Conservation (phyloP, 2,113 vertebrate species). For the Scopus umbretta region DNA sequence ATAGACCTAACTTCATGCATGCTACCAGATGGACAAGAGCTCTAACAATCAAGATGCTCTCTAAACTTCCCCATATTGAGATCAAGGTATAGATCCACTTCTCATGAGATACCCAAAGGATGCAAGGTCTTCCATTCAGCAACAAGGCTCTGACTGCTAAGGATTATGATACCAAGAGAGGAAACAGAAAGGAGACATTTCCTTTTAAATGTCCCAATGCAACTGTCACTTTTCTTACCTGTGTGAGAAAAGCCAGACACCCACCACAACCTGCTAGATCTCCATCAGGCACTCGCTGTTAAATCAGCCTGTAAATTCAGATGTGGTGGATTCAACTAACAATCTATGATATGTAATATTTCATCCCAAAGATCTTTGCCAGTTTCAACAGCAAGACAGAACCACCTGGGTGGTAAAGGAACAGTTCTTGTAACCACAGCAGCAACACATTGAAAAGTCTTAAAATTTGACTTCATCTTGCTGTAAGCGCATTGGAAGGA, state of each 20-base stretch:
- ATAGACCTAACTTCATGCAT: background rate
- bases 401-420: background rate
- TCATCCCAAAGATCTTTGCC: background rate
- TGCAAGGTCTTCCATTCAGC: background rate
- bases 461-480: background rate
- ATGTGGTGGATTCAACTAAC: background rate
- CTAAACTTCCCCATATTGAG: background rate
- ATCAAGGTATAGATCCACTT: background rate
- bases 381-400: background rate
- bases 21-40: background rate
- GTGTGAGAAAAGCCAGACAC: background rate
- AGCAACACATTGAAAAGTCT: background rate
- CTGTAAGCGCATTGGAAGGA: background rate
- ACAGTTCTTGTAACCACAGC: background rate
- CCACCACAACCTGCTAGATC: background rate
- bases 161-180: background rate
- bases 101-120: background rate
- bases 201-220: background rate
- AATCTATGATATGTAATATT: rapidly evolving
- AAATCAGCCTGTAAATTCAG: background rate
- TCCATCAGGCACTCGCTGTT: background rate
- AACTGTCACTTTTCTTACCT: background rate
- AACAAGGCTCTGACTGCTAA: background rate
- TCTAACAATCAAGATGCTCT: background rate
- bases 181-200: background rate